phyloP scores from a whole-genome alignment of 2,888 invertebrate genomes.

The Eupithecia tripunctaria region DNA sequence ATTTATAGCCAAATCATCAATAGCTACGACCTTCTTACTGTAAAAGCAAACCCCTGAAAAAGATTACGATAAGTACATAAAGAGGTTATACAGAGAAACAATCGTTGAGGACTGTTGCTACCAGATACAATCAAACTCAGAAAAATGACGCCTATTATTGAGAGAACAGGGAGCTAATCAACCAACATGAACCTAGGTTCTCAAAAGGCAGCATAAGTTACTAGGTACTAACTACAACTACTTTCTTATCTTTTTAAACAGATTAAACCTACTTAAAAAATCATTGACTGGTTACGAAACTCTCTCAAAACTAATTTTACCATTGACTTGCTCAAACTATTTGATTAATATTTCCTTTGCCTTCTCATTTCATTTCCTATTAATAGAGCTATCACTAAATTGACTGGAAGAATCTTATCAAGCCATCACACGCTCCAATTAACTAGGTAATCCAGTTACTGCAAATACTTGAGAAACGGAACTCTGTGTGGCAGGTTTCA shows the following conservation, averaged over 20 bases:
- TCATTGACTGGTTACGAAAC: neutral
- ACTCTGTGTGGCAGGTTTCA: constrained; percentile 39
- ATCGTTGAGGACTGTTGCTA: too few species aligned
- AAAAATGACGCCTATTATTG: too few species aligned
- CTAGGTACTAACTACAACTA: too few species aligned
- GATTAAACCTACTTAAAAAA: too few species aligned
- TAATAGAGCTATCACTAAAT: constrained; percentile 18
- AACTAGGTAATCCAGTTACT: constrained; percentile 33
- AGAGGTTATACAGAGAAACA: constrained; percentile 5
- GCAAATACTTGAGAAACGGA: constrained; percentile 36
- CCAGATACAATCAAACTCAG: too few species aligned
- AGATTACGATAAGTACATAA: constrained; percentile 9
- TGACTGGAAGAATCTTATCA: constrained; percentile 37
- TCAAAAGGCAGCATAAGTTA: too few species aligned
- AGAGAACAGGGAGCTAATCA: neutral
- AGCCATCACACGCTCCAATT: constrained; percentile 36
- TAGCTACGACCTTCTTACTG: neutral
- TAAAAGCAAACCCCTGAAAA: neutral
- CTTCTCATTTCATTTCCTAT: constrained; percentile 1
- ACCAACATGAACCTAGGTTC: neutral
- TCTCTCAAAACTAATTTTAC: neutral
- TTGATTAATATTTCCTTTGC: neutral
- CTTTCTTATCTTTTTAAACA: neutral
- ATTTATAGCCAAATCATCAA: too few species aligned
- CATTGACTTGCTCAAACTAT: neutral